Evolutionary conservation across 2,113 vertebrate species (phyloP), one percentile per base, ranked within the genome.

Genomic region (Macquaria australasica): DNA sequence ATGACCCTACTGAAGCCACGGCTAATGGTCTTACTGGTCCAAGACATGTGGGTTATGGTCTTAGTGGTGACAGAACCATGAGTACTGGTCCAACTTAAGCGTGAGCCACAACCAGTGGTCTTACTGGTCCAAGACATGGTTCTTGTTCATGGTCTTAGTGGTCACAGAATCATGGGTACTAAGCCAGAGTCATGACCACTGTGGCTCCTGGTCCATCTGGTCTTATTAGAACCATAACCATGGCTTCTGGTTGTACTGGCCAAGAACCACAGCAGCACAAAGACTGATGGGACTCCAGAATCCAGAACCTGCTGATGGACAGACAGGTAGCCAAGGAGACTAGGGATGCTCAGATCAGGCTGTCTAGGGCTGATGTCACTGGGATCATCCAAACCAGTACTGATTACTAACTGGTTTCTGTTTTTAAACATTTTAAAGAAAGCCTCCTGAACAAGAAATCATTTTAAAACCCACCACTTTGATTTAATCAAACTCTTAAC

Each of bases 191-290:
- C 55, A 37, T n/a, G 60, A 56, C 63, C 15, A 55, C 18, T 60
- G 16, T 64, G 85, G 51, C 55, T 74, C 34, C 70, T 45, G 68
- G 82, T 31, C 77, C 55, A 9, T 59, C 34, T 78, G 63, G 62
- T 77, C 48, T 86, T 39, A 66, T 74, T 63, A 73, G 72, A 77
- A 78, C 59, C 68, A 84, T 25, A 83, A 76, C 58, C 20, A 45
- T 60, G 20, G n/a, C 48, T 37, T 55, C n/a, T 77, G 81, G 60
- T 72, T 43, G 20, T 50, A 71, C 53, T 71, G 73, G 77, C 51
- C 31, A 20, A 85, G 81, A 86, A 85, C 73, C 86, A 87, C 79
- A 85, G 83, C 91, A 89, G 90, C 91, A 90, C 88, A 93, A 89
- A 85, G 66, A 89, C 88, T 74, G 84, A 88, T 72, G 50, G 75